Conservation (phyloP, 2,888 invertebrate genomes). For the Dynastes maya region DNA sequence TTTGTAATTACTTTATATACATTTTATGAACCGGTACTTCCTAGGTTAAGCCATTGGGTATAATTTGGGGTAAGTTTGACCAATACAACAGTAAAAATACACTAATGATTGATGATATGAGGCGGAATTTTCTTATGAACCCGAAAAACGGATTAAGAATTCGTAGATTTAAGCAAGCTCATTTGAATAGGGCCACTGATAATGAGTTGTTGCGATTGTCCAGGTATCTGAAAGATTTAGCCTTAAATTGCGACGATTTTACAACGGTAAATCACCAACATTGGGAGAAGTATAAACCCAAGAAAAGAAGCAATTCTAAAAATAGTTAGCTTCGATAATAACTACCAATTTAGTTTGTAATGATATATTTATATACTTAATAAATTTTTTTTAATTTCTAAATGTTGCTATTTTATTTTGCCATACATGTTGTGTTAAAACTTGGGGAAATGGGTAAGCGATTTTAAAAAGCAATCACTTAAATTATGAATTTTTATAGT, state of each 20-base stretch:
- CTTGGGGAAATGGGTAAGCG: too few species aligned
- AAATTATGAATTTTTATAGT: too few species aligned
- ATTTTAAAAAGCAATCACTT: too few species aligned
- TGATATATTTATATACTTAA: slow-evolving; percentile 1
- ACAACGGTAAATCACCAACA: slow-evolving; percentile 89
- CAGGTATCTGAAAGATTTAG: slow-evolving; percentile 88
- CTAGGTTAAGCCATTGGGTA: slow-evolving; percentile 93
- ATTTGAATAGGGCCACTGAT: slow-evolving; percentile 88
- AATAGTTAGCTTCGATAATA: background rate
- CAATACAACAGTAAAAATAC: slow-evolving; percentile 94
- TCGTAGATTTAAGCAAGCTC: slow-evolving; percentile 92
- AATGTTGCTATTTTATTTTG: background rate
- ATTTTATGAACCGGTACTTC: slow-evolving; percentile 36
- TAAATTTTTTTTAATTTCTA: slow-evolving; percentile 18
- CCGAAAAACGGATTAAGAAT: slow-evolving; percentile 94
- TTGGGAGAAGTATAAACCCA: slow-evolving; percentile 85
- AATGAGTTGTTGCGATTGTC: slow-evolving; percentile 86
- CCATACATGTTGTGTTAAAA: background rate
- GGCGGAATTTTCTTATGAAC: slow-evolving; percentile 98
- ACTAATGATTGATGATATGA: slow-evolving; percentile 97
- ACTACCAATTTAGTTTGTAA: background rate
- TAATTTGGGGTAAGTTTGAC: slow-evolving; percentile 96
- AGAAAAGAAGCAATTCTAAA: background rate
- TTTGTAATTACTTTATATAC: too few species aligned
- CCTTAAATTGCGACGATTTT: slow-evolving; percentile 86